Evolutionary conservation across 2,888 invertebrate genomes (phyloP), one percentile per base, ranked within the genome.

Genomic region (Drosophila meridiana): DNA sequence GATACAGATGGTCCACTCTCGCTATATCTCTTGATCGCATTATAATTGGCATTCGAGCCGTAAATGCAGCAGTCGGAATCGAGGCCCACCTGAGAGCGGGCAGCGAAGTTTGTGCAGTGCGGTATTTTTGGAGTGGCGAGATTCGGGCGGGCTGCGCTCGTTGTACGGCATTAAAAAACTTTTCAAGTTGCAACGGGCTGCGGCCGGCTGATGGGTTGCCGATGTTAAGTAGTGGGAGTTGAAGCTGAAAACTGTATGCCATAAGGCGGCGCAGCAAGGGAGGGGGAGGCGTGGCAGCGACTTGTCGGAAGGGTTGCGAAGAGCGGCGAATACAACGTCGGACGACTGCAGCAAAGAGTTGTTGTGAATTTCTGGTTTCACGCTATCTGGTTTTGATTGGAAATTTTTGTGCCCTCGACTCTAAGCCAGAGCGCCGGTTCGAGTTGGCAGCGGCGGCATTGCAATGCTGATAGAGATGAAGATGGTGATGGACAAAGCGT

Each of bases 321-420:
- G n/a, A 42, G 42, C 42, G 7, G 38, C n/a, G 42, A 8, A 42
- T 42, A 42, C 36, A 50, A 20, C 60, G 43, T 52, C 73, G 66
- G 73, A 70, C 65, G 72, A 85, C 69, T 82, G 83, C 86, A 74
- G 78, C 80, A 66, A 61, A 75, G 83, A 87, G 82, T 69, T 75
- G 83, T 80, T 84, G 74, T 81, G 81, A 87, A 82, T 86, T 87
- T 83, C 80, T 86, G 85, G 79, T 82, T 90, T 84, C 81, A 82
- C 80, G 86, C 82, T 81, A 83, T 82, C 85, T 90, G 87, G 81
- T 76, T 84, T 89, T 85, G 87, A 91, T 91, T 91, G 87, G 80
- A 87, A 88, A 85, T 89, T 87, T 83, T 75, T 76, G 78, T 73
- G 72, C 74, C 69, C 66, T 52, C 52, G 40, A 42, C 70, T 66